Conservation (phyloP, 2,888 invertebrate species). For the Athetis lepigone region DNA sequence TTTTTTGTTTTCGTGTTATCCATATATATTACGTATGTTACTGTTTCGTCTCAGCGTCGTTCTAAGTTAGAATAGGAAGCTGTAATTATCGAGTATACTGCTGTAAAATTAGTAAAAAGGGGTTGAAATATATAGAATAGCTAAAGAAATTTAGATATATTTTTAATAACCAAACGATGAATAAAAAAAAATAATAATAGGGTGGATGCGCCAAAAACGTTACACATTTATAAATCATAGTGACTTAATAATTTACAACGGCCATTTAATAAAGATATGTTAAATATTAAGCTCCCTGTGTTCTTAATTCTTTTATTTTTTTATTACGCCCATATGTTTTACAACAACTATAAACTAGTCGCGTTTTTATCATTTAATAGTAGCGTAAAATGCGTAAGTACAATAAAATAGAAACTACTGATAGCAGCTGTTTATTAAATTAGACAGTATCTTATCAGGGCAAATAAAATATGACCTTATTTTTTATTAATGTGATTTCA, state of each 20-base stretch:
- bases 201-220: background rate
- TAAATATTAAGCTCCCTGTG: background rate
- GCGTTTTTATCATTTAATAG: conserved; percentile 40
- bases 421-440: conserved; percentile 46
- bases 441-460: conserved; percentile 46
- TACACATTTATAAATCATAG: background rate
- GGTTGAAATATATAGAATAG: too few species aligned
- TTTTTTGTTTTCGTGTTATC: too few species aligned
- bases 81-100: too few species aligned
- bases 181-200: background rate
- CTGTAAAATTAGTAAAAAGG: too few species aligned
- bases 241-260: conserved; percentile 7
- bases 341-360: conserved; percentile 42
- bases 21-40: too few species aligned
- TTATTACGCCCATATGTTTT: conserved; percentile 45
- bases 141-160: too few species aligned
- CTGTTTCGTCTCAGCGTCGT: too few species aligned
- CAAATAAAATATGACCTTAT: conserved; percentile 31
- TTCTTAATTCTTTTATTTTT: conserved; percentile 30
- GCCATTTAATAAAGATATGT: background rate
- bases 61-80: too few species aligned
- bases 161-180: too few species aligned
- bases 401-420: conserved; percentile 56
- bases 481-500: conserved; percentile 13
- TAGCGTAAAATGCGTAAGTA: conserved; percentile 34